A percentile compares a stretch with the other conserved stretches of the same genome.
Evolutionary conservation across 2,888 invertebrate species (phyloP).

Genomic region (Rhagonycha fulva): DNA sequence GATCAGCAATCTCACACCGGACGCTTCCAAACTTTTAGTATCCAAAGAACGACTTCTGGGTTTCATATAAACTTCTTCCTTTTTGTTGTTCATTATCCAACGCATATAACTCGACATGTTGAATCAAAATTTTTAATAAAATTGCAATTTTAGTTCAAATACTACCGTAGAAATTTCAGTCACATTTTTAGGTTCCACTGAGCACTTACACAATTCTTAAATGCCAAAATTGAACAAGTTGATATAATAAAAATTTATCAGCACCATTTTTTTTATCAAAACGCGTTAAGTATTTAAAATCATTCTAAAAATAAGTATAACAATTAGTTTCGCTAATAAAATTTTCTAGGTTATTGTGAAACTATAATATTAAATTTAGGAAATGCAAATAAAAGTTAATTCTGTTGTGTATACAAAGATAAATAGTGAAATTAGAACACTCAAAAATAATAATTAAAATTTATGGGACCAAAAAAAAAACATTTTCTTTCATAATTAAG

Average conservation of each 20-base stretch:
- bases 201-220: background rate
- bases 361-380: background rate
- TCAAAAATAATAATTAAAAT: background rate
- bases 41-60: slow-evolving; percentile 76
- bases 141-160: background rate
- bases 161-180: background rate
- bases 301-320: background rate
- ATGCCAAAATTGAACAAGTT: background rate
- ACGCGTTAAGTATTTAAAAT: background rate
- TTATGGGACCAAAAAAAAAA: background rate
- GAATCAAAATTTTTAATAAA: background rate
- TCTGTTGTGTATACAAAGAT: background rate
- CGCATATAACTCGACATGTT: slow-evolving; percentile 70
- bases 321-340: background rate
- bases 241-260: background rate
- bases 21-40: slow-evolving; percentile 70
- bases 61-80: slow-evolving; percentile 56
- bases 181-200: background rate
- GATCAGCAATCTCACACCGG: slow-evolving; percentile 66
- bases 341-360: background rate
- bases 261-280: background rate
- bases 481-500: background rate
- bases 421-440: background rate
- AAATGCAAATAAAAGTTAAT: background rate
- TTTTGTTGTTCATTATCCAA: slow-evolving; percentile 58